Conservation (phyloP, 2,113 vertebrate genomes). For the Arenaria interpres region DNA sequence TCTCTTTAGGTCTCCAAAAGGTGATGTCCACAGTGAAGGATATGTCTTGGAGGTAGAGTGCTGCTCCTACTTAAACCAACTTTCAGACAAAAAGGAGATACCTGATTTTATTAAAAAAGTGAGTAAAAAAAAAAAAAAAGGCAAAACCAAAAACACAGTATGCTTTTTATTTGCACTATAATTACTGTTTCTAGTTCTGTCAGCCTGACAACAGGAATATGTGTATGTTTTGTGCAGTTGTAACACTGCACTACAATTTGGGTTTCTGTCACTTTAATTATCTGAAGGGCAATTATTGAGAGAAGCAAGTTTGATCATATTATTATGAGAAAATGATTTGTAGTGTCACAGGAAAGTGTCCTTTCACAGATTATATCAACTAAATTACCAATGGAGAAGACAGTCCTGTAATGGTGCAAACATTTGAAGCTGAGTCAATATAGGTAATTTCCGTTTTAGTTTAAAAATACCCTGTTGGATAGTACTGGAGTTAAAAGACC, state of each 20-base stretch:
- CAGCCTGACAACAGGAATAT: background rate
- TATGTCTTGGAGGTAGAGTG: slow-evolving; percentile 88
- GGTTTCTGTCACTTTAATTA: background rate
- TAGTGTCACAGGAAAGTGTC: background rate
- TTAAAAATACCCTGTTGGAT: background rate
- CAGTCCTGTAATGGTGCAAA: background rate
- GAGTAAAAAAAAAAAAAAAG: slow-evolving; percentile 47
- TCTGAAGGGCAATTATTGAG: background rate
- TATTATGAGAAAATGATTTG: background rate
- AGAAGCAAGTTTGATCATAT: slow-evolving; percentile 14
- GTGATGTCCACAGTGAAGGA: slow-evolving; percentile 70
- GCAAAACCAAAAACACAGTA: background rate
- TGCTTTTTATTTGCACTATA: background rate
- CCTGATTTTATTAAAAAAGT: slow-evolving; percentile 95
- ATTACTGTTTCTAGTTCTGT: background rate
- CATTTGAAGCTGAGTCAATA: background rate
- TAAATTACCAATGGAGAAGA: background rate
- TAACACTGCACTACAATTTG: background rate
- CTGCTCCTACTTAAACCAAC: slow-evolving; percentile 83
- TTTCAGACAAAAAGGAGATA: slow-evolving; percentile 86
- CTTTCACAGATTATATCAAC: slow-evolving; percentile 5
- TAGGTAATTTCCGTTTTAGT: background rate
- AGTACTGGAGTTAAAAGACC: background rate
- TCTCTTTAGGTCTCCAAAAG: slow-evolving; percentile 71
- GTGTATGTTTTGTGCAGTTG: background rate